A percentile compares a stretch with the other conserved stretches of the same genome.
Evolutionary conservation across 2,888 invertebrate species (phyloP).

Genomic region (Harmothoe impar): DNA sequence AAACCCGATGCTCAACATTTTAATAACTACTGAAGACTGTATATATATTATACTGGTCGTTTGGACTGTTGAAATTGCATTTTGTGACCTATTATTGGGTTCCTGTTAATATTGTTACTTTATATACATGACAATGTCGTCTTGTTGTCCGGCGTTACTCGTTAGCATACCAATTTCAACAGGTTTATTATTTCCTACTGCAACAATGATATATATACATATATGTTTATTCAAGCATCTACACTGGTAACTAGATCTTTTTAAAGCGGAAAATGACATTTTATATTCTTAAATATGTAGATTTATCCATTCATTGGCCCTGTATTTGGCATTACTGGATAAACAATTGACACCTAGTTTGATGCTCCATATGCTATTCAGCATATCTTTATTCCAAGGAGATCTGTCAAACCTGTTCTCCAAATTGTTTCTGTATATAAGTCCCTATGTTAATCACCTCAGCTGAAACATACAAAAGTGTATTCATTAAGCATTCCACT

Average conservation of each 20-base stretch:
- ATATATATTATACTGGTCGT: constrained; percentile 51
- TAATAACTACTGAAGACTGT: constrained; percentile 49
- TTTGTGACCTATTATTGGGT: constrained; percentile 44
- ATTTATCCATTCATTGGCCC: background rate
- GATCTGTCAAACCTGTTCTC: too few species aligned
- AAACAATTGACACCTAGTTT: too few species aligned
- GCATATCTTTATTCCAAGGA: too few species aligned
- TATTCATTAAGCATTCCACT: too few species aligned
- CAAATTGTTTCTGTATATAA: too few species aligned
- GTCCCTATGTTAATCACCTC: too few species aligned
- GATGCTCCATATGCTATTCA: too few species aligned
- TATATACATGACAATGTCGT: background rate
- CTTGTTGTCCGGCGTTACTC: background rate
- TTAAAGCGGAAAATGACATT: too few species aligned
- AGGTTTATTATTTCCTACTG: background rate
- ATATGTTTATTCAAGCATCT: too few species aligned
- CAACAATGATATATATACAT: background rate
- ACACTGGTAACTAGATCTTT: too few species aligned
- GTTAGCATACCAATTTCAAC: background rate
- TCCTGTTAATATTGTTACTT: constrained; percentile 23
- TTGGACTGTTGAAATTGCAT: constrained; percentile 57
- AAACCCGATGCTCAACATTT: constrained; percentile 41
- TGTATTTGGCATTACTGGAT: background rate
- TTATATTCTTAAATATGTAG: too few species aligned
- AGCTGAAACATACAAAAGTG: too few species aligned